Evolutionary conservation across 2,797 vertebrate species (phyloP).

Genomic region (Coregonus suidteri): DNA sequence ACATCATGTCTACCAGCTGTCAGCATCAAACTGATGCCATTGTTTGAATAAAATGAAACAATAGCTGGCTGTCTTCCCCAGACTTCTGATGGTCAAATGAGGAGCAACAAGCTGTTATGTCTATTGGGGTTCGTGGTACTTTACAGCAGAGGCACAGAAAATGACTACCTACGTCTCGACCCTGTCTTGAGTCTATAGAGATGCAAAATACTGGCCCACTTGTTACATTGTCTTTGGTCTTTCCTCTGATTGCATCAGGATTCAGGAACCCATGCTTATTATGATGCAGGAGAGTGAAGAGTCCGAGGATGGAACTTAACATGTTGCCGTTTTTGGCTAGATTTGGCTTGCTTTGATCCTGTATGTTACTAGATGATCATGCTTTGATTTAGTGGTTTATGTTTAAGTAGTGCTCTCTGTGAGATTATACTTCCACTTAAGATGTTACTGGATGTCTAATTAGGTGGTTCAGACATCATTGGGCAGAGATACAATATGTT

Average conservation of each 20-base stretch:
- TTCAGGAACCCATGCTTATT: neutral
- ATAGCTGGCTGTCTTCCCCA: neutral
- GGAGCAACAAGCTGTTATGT: neutral
- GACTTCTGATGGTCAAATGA: neutral
- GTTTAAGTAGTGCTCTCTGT: constrained; percentile 27
- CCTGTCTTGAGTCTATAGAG: neutral
- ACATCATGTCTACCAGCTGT: neutral
- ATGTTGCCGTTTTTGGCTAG: constrained; percentile 32
- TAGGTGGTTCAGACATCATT: constrained; percentile 20
- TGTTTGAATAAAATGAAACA: neutral
- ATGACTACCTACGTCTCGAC: neutral
- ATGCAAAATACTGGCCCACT: neutral
- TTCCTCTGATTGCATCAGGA: constrained; percentile 67
- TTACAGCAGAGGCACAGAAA: neutral
- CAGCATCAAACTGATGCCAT: neutral
- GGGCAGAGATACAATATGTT: constrained; percentile 6
- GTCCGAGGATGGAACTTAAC: constrained; percentile 3
- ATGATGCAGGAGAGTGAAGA: neutral
- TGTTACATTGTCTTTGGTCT: constrained; percentile 47
- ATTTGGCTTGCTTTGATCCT: constrained; percentile 36
- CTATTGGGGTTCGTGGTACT: neutral
- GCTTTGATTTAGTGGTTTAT: constrained; percentile 30
- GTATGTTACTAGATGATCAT: constrained; percentile 31
- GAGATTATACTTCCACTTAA: constrained; percentile 15
- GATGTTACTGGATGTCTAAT: constrained; percentile 10